These are phyloP conservation scores for Tridacna crocea DNA, from an alignment of 2,888 invertebrate genomes.

Conservation along the genomic window DNA sequence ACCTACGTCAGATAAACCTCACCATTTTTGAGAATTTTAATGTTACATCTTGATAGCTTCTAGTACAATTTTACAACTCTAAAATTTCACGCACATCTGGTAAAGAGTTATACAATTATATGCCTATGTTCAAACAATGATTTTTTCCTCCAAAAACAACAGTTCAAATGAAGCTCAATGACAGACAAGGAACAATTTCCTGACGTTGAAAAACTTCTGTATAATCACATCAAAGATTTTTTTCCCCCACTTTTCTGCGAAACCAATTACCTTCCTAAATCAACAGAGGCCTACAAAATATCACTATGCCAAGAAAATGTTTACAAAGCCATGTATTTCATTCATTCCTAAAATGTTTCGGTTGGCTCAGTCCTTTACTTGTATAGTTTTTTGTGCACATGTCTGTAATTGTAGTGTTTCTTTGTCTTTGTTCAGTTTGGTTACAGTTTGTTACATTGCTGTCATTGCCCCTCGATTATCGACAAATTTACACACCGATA, in stretches of 20 bases:
- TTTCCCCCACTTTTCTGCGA: constrained; percentile 38
- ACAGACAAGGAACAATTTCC: constrained; percentile 25
- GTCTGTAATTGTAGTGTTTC: constrained; percentile 1
- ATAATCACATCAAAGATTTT: constrained; percentile 45
- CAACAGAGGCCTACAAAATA: constrained; percentile 55
- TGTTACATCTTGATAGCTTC: no score
- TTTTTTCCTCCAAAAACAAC: constrained; percentile 12
- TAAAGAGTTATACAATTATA: no score
- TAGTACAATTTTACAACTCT: no score
- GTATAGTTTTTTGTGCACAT: constrained; percentile 5
- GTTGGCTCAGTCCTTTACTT: constrained; percentile 18
- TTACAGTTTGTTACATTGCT: constrained; percentile 28
- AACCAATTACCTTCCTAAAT: constrained; percentile 47
- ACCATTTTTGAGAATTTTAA: no score
- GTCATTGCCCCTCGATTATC: constrained; percentile 18
- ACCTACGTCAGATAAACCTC: no score
- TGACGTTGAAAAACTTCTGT: constrained; percentile 29
- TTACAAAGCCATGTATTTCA: constrained; percentile 47
- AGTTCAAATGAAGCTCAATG: constrained; percentile 16
- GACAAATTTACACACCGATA: constrained; percentile 28
- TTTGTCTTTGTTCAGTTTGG: constrained; percentile 19
- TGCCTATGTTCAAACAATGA: background rate
- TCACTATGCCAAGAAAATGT: constrained; percentile 62
- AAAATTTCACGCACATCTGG: no score
- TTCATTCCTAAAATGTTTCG: constrained; percentile 51